Evolutionary conservation across 2,888 invertebrate species (phyloP).

Genomic region (Petrolisthes cinctipes): DNA sequence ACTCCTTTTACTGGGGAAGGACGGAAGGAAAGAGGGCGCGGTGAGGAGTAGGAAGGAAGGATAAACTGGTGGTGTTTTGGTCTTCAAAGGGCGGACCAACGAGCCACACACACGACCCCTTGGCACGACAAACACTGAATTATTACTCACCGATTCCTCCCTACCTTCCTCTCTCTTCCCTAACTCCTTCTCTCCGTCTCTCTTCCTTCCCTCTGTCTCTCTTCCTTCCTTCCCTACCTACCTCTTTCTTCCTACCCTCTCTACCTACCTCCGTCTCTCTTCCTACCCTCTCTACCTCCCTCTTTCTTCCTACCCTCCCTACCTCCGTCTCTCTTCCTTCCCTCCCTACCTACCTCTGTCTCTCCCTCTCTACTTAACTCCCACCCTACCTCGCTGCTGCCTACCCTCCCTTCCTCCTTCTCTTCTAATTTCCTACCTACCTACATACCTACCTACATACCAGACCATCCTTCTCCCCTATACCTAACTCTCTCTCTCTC

Average conservation of each 20-base stretch:
- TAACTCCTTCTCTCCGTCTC: not conserved
- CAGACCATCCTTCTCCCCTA: not conserved
- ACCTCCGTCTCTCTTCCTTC: not conserved
- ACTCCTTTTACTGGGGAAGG: not conserved
- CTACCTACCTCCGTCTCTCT: not conserved
- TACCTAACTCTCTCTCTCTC: not conserved
- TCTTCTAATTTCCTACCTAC: not conserved
- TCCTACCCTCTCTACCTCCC: not conserved
- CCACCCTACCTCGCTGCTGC: not conserved
- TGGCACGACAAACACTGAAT: conserved; percentile 5
- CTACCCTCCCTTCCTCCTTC: not conserved
- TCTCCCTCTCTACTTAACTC: not conserved
- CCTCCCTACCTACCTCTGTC: not conserved
- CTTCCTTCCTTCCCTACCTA: not conserved
- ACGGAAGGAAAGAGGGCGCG: not conserved
- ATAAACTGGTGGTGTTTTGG: not conserved
- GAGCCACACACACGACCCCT: no score
- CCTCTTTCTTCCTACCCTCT: not conserved
- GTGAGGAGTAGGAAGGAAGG: not conserved
- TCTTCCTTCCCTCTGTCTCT: conserved; percentile 1
- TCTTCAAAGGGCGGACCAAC: not conserved
- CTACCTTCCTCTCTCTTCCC: not conserved
- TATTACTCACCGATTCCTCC: not conserved
- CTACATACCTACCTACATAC: not conserved
- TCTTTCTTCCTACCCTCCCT: not conserved